phyloP scores from a whole-genome alignment of 2,797 vertebrate species.

The Mycteria americana region DNA sequence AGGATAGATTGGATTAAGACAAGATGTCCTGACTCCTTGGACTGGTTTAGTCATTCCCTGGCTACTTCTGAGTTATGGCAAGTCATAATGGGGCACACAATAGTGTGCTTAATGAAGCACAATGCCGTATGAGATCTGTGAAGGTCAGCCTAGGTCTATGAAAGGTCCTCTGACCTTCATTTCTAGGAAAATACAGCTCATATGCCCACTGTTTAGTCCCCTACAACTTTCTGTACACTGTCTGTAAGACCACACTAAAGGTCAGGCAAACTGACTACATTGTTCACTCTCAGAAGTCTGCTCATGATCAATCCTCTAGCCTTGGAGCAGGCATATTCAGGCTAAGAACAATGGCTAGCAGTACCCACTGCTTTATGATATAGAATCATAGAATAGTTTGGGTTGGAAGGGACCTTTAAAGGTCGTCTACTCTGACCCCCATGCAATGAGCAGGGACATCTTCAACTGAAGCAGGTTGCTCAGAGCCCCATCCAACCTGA shows the following conservation, averaged over 20 bases:
- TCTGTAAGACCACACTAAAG: background rate
- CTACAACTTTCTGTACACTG: background rate
- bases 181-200: background rate
- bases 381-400: background rate
- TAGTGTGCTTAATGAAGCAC: background rate
- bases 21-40: background rate
- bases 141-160: accelerated
- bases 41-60: background rate
- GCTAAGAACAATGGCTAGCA: background rate
- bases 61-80: background rate
- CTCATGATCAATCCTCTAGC: background rate
- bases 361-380: too few relatives aligned
- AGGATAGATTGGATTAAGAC: background rate
- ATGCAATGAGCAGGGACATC: too few relatives aligned
- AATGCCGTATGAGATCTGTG: background rate
- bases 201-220: background rate
- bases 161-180: background rate
- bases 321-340: background rate
- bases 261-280: background rate
- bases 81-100: background rate
- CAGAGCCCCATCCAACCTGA: too few relatives aligned
- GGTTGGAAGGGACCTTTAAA: background rate
- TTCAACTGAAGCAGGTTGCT: too few relatives aligned
- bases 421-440: background rate
- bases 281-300: background rate